Percentiles rank a stretch among this genome's conserved stretches.
These are phyloP conservation scores for Ophiothrix spiculata DNA, from an alignment of 35 echinoderm and acorn worm genomes.

Conservation along the genomic window DNA sequence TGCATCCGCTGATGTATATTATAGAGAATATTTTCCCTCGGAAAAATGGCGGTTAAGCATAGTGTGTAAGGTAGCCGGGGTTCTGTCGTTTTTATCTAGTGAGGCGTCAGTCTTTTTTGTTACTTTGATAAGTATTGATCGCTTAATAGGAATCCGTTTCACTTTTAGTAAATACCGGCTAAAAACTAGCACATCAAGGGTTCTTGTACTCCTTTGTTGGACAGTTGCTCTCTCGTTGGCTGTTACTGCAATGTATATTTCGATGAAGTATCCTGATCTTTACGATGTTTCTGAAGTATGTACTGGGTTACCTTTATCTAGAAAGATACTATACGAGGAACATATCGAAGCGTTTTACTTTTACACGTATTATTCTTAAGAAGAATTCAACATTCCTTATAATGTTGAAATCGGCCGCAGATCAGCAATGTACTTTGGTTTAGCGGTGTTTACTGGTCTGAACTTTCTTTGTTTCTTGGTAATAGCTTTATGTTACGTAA, in stretches of 20 bases:
- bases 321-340: not conserved
- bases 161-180: not conserved
- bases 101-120: not conserved
- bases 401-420: not conserved
- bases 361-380: not conserved
- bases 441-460: not conserved
- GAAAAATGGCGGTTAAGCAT: not conserved
- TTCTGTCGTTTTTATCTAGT: not conserved
- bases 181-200: not conserved
- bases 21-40: not conserved
- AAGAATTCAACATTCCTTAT: not conserved
- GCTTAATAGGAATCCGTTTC: not conserved
- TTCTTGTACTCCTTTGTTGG: not conserved
- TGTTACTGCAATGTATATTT: not conserved
- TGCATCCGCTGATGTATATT: not conserved
- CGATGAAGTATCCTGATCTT: not conserved
- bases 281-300: not conserved
- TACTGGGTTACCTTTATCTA: not conserved
- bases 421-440: not conserved
- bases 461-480: not conserved
- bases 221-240: not conserved
- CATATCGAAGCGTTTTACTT: not conserved
- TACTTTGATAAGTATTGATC: not conserved
- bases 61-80: not conserved
- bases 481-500: not conserved